phyloP scores from a whole-genome alignment of 2,888 invertebrate genomes.

The Timema cristinae region DNA sequence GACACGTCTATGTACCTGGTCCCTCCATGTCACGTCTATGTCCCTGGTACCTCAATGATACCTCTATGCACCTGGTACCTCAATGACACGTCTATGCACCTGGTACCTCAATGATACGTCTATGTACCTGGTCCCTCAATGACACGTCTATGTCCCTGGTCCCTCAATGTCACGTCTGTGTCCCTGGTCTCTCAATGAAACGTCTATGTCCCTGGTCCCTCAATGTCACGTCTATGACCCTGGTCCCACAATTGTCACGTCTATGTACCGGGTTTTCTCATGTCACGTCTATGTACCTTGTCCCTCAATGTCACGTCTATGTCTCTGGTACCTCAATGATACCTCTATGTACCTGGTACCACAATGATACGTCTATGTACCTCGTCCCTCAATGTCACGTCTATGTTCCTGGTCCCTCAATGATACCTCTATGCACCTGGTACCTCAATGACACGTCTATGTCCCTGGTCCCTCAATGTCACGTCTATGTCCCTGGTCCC shows the following conservation, averaged over 20 bases:
- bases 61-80: not conserved
- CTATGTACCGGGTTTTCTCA: not conserved
- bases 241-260: not conserved
- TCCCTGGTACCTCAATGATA: not conserved
- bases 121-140: not conserved
- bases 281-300: not conserved
- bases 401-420: no score
- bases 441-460: no score
- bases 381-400: no score
- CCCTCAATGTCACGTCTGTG: not conserved
- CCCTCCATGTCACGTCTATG: no score
- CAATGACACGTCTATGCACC: not conserved
- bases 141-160: slow-evolving; percentile 6
- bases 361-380: no score
- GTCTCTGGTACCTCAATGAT: no score
- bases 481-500: no score
- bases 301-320: slow-evolving; percentile 17
- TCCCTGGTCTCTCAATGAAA: not conserved
- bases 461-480: no score
- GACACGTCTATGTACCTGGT: no score
- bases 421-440: no score
- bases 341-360: not conserved
- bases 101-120: not conserved
- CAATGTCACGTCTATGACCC: not conserved
- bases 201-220: not conserved